These are phyloP conservation scores for Mesocentrotus franciscanus DNA, from an alignment of 53 echinoderm and acorn worm genomes.

Conservation along the genomic window DNA sequence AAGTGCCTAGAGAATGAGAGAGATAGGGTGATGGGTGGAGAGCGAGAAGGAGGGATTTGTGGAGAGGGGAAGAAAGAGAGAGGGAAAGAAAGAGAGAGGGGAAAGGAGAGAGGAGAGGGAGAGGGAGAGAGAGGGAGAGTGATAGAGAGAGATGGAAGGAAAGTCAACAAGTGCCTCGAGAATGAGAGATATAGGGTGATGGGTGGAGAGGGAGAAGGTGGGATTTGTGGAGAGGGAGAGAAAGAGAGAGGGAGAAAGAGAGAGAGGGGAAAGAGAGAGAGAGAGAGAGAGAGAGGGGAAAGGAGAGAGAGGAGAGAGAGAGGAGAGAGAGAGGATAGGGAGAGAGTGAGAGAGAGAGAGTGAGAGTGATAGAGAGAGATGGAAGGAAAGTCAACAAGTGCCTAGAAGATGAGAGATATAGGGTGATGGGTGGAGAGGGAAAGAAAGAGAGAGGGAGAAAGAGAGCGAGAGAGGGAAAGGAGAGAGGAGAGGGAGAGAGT, in stretches of 20 bases:
- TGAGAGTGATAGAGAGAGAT: background rate
- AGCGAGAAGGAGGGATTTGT: background rate
- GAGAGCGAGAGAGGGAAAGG: background rate
- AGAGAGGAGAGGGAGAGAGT: background rate
- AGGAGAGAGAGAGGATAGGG: background rate
- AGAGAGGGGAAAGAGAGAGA: background rate
- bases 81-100: background rate
- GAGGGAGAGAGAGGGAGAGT: background rate
- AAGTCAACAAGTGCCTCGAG: no score
- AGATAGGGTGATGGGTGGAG: background rate
- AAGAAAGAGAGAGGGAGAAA: background rate
- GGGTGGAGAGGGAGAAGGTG: background rate
- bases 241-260: background rate
- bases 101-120: background rate
- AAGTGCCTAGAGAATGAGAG: background rate
- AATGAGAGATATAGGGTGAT: background rate
- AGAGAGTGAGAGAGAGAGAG: no score
- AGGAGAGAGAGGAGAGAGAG: no score
- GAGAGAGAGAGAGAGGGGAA: background rate
- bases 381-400: background rate
- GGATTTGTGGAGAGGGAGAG: background rate
- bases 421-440: no score
- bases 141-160: background rate
- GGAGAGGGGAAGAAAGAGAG: background rate
- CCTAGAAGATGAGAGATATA: no score